Conservation (phyloP, 2,888 invertebrate genomes). For the Bombylius discolor region DNA sequence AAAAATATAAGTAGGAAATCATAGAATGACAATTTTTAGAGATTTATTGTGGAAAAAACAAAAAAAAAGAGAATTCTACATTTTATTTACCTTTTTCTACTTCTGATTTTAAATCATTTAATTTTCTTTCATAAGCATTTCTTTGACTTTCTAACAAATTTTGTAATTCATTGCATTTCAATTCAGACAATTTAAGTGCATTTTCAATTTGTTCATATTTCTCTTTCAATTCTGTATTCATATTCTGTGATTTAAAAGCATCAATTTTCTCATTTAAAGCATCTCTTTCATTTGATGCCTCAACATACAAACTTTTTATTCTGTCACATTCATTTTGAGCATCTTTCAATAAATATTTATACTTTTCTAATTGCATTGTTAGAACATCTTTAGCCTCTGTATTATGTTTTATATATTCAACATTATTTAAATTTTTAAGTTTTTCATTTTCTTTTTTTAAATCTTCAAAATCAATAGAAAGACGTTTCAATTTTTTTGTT, state of each 20-base stretch:
- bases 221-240: conserved; percentile 26
- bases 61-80: neutral
- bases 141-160: conserved; percentile 45
- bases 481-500: conserved; percentile 37
- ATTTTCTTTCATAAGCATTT: conserved; percentile 27
- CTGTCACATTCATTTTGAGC: conserved; percentile 43
- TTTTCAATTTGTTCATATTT: conserved; percentile 43
- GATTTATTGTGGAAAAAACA: neutral
- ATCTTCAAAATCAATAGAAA: conserved; percentile 40
- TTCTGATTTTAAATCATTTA: conserved; percentile 23
- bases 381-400: neutral
- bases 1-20: too few relatives aligned
- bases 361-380: conserved; percentile 39
- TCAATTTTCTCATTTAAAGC: conserved; percentile 24
- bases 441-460: conserved; percentile 25
- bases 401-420: neutral
- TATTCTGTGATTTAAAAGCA: neutral
- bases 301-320: conserved; percentile 41
- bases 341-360: conserved; percentile 41
- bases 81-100: conserved; percentile 20
- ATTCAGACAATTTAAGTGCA: conserved; percentile 26
- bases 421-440: conserved; percentile 15
- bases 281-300: conserved; percentile 49
- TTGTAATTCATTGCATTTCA: conserved; percentile 27
- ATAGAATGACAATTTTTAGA: neutral